Base-by-base conservation (phyloP, 2,797 vertebrate species). In the Lepus townsendii region DNA sequence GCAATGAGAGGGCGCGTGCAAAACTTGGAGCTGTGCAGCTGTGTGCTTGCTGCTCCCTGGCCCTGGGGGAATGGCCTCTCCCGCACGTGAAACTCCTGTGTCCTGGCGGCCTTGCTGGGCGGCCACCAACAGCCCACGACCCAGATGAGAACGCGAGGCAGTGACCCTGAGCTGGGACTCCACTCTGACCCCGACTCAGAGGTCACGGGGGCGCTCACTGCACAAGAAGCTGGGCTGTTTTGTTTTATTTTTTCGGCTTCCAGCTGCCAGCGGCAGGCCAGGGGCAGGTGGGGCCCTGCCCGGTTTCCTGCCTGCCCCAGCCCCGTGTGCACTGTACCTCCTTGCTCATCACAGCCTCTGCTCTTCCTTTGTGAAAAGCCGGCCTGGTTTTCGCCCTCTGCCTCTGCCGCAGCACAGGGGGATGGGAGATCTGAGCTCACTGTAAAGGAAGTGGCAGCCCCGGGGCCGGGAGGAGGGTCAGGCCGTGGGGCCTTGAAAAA, bases 361-460 rank as follows among this genome's bases (percentile, higher is more conserved):
- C 88, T 22, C 80, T 97, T 96, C 80, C 95, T 97, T 93, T 97
- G 97, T 77, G 96, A 97, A 96, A 97, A 90, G 79, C 83, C 32
- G 85, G 93, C 79, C 97, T 97, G 94, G 94, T 96, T 90, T 97
- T 97, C 83, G 90, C 93, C 93, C 95, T 95, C 90, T 85, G 68
- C 93, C 86, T 97, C 93, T 93, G 95, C 97, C 91, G 95, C 92
- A 72, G 62, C 62, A 95, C 97, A 96, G 97, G 97, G 97, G 97
- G 22, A 90, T 92, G 98, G 96, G 94, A 69, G 90, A 78, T 69
- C 94, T 95, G 97, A 97, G 95, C 96, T 94, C 30, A 1, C 57
- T 38, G 83, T 82, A 96, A 95, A 98, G 98, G 97, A 98, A 98
- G 97, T 97, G 90, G 87, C 89, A 98, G 77, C 97, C 92, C 95